Percentiles rank a stretch among this genome's conserved stretches.
These are phyloP conservation scores for Zoanthus gigantus DNA, from an alignment of 92 coral and sea anemone species.

Conservation along the genomic window DNA sequence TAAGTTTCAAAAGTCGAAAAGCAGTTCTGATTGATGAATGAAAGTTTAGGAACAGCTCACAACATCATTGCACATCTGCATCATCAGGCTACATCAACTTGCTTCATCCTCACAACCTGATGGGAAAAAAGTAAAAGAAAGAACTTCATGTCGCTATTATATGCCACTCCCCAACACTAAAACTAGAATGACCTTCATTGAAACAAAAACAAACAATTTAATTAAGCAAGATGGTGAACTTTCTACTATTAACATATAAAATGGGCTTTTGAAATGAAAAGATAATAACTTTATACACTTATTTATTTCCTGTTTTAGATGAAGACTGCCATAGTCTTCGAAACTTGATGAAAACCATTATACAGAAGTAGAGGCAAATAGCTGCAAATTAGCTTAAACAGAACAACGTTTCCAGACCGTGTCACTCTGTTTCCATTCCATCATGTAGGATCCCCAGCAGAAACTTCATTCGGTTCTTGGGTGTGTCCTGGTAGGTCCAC, in stretches of 20 bases:
- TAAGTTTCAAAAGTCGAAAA: neutral
- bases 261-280: neutral
- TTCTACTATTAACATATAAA: neutral
- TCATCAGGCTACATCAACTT: neutral
- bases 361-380: neutral
- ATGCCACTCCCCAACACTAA: slow-evolving; percentile 9
- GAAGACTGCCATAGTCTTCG: neutral
- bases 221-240: neutral
- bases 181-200: neutral
- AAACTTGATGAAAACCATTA: neutral
- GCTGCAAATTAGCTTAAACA: slow-evolving; percentile 1
- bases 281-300: neutral
- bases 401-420: neutral
- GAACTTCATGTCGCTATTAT: neutral
- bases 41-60: neutral
- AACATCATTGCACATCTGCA: slow-evolving; percentile 1
- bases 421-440: neutral
- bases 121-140: neutral
- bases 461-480: slow-evolving; percentile 11
- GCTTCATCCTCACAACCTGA: slow-evolving; percentile 3
- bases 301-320: neutral
- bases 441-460: slow-evolving; percentile 2
- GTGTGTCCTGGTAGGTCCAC: neutral
- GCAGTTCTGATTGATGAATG: slow-evolving; percentile 3
- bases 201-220: neutral